Evolutionary conservation across 2,113 vertebrate species (phyloP).

Genomic region (Muntiacus reevesi): DNA sequence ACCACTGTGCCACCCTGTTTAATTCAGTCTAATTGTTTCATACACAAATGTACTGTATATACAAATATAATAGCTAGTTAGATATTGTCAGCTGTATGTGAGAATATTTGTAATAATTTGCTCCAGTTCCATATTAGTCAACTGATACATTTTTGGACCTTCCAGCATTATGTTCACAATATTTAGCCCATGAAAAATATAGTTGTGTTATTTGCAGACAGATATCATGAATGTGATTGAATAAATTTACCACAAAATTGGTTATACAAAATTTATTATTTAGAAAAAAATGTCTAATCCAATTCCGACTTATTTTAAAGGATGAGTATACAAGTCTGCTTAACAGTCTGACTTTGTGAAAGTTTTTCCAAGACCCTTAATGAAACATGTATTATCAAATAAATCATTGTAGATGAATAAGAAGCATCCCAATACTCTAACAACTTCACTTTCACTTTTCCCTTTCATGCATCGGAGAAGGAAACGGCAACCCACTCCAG

Average conservation of each 20-base stretch:
- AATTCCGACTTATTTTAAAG: not conserved
- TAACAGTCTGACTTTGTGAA: not conserved
- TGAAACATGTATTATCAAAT: not conserved
- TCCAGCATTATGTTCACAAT: not conserved
- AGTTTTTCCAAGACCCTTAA: not conserved
- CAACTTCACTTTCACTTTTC: not conserved
- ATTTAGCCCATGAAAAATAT: not conserved
- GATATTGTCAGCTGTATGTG: not conserved
- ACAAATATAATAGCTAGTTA: not conserved
- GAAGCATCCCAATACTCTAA: not conserved
- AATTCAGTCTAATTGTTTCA: not conserved
- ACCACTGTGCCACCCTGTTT: not conserved
- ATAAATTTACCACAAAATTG: slow-evolving; percentile 21
- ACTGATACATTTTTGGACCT: not conserved
- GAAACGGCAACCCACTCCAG: not conserved
- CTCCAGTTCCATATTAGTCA: not conserved
- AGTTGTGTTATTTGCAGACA: slow-evolving; percentile 32
- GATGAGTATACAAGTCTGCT: not conserved
- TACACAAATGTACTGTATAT: not conserved
- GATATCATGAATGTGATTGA: not conserved
- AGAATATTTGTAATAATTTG: slow-evolving; percentile 30
- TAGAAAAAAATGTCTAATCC: not conserved
- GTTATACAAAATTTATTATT: not conserved
- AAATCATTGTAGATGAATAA: not conserved
- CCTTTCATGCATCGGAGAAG: not conserved